These are phyloP conservation scores for Sorex fumeus DNA, from an alignment of 2,113 vertebrate genomes.

Conservation along the genomic window DNA sequence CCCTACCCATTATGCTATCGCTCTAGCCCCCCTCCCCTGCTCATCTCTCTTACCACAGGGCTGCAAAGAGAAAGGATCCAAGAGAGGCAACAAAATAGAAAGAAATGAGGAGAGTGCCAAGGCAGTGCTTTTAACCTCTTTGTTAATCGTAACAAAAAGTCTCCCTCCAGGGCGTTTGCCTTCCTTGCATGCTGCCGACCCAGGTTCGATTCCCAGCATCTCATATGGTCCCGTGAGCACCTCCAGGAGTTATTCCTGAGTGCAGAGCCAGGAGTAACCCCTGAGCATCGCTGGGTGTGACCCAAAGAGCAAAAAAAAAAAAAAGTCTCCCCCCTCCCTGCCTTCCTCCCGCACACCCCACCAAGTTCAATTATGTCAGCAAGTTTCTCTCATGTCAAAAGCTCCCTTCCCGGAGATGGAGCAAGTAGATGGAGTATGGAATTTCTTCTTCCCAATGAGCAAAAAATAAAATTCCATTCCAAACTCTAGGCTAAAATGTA, in stretches of 20 bases:
- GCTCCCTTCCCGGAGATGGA: neutral
- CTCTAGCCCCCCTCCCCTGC: no score
- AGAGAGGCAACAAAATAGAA: neutral
- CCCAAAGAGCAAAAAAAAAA: no score
- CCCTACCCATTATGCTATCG: no score
- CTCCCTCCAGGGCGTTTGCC: no score
- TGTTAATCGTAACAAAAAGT: neutral
- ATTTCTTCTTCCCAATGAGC: neutral
- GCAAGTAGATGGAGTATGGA: neutral
- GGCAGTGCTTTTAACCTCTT: conserved; percentile 41
- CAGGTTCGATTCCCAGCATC: no score
- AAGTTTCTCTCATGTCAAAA: neutral
- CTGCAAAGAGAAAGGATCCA: neutral
- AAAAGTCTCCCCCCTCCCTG: no score
- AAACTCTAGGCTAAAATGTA: neutral
- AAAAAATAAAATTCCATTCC: neutral
- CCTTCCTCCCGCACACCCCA: neutral
- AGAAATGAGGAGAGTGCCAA: conserved; percentile 18
- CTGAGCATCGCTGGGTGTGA: no score
- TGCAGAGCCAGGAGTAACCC: no score
- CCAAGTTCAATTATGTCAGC: neutral
- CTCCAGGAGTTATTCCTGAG: no score
- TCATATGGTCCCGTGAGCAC: no score
- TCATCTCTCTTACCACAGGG: conserved; percentile 6
- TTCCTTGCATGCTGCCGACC: no score